phyloP scores from a whole-genome alignment of 2,888 invertebrate genomes.

The Trichopria drosophilae region DNA sequence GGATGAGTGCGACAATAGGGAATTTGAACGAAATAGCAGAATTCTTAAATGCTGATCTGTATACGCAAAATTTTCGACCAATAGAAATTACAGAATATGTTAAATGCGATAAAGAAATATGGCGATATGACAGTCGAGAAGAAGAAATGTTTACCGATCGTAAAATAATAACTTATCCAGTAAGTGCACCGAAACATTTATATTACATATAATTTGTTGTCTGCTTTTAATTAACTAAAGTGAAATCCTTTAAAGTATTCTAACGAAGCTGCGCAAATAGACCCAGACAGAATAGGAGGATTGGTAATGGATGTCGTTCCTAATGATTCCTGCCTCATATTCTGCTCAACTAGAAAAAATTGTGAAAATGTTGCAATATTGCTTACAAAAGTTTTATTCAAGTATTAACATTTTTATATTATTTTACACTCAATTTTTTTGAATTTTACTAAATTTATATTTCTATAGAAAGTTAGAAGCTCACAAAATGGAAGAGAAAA shows the following conservation, averaged over 20 bases:
- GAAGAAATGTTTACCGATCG: slow-evolving; percentile 62
- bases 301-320: slow-evolving; percentile 81
- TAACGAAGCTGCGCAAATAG: slow-evolving; percentile 62
- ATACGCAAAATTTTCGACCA: slow-evolving; percentile 84
- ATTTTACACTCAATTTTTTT: neutral
- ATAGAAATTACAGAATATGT: slow-evolving; percentile 82
- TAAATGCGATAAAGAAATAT: slow-evolving; percentile 70
- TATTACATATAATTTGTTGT: slow-evolving; percentile 3
- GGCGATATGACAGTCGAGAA: slow-evolving; percentile 62
- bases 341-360: slow-evolving; percentile 87
- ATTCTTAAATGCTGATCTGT: slow-evolving; percentile 83
- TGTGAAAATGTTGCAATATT: slow-evolving; percentile 86
- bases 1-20: slow-evolving; percentile 97
- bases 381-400: slow-evolving; percentile 67
- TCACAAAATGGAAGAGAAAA: slow-evolving; percentile 65
- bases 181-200: slow-evolving; percentile 41
- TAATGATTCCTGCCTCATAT: slow-evolving; percentile 79
- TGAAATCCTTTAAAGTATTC: slow-evolving; percentile 20
- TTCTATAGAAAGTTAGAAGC: slow-evolving; percentile 61
- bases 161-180: slow-evolving; percentile 62
- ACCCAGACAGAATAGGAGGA: slow-evolving; percentile 79
- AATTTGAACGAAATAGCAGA: slow-evolving; percentile 79
- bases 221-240: neutral
- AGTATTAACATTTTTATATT: slow-evolving; percentile 39
- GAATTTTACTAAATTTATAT: slow-evolving; percentile 18